phyloP scores from a whole-genome alignment of 2,888 invertebrate species.

The Parnassius smintheus region DNA sequence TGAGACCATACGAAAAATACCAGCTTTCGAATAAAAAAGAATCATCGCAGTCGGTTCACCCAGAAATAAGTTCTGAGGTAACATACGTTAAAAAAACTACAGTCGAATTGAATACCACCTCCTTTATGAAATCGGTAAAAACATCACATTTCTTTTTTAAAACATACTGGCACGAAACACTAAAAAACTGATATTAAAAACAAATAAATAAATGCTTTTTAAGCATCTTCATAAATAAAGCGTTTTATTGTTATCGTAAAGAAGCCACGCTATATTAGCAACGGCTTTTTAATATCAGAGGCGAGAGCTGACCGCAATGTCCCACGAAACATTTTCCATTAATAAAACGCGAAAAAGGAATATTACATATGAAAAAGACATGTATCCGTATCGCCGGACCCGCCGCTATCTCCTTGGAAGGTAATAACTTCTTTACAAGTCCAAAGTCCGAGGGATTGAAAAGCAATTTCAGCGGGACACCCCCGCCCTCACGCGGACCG shows the following conservation, averaged over 20 bases:
- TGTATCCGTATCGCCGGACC: constrained; percentile 81
- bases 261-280: constrained; percentile 63
- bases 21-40: no score
- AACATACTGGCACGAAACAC: no score
- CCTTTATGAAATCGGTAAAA: no score
- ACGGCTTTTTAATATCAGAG: constrained; percentile 73
- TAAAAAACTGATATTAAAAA: no score
- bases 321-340: constrained; percentile 81
- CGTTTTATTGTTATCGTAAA: constrained; percentile 34
- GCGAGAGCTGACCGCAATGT: constrained; percentile 72
- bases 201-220: no score
- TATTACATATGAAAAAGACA: constrained; percentile 82
- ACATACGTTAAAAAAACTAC: no score
- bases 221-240: not conserved
- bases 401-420: constrained; percentile 80
- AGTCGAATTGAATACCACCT: no score
- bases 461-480: constrained; percentile 82
- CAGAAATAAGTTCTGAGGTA: no score
- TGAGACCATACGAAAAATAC: no score
- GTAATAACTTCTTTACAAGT: constrained; percentile 83
- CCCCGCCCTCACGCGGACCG: constrained; percentile 74
- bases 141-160: no score
- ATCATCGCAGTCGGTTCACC: no score
- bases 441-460: constrained; percentile 83
- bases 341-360: constrained; percentile 82